phyloP scores from a whole-genome alignment of 1,140 invertebrate species.

The Macrobrachium nipponense region DNA sequence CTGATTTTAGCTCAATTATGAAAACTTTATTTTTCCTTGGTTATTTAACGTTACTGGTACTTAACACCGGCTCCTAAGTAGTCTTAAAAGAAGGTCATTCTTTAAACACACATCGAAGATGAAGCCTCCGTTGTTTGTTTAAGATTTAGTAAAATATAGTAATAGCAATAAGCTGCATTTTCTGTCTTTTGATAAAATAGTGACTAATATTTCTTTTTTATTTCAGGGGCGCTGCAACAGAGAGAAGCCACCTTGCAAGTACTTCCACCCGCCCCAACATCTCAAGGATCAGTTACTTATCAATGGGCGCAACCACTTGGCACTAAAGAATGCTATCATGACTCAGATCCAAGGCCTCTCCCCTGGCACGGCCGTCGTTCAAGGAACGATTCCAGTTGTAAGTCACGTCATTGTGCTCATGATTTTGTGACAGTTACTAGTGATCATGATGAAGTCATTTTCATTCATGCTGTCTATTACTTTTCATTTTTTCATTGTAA shows the following conservation, averaged over 20 bases:
- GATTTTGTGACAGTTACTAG: too few relatives aligned
- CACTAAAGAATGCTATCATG: slow-evolving; percentile 95
- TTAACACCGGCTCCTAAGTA: too few relatives aligned
- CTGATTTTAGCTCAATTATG: too few relatives aligned
- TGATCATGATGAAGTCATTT: too few relatives aligned
- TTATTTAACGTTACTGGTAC: too few relatives aligned
- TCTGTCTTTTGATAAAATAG: not conserved
- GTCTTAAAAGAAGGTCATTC: too few relatives aligned
- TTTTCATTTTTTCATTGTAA: too few relatives aligned
- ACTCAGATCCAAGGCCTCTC: slow-evolving; percentile 81
- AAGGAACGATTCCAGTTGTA: slow-evolving; percentile 62
- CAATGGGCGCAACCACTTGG: slow-evolving; percentile 99
- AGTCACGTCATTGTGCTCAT: slow-evolving; percentile 41
- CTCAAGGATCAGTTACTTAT: slow-evolving; percentile 99
- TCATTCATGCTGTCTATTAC: too few relatives aligned
- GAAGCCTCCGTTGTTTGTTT: too few relatives aligned
- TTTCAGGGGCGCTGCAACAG: slow-evolving; percentile 98
- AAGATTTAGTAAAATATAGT: too few relatives aligned
- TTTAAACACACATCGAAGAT: too few relatives aligned
- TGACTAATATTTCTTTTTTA: slow-evolving; percentile 67
- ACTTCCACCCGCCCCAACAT: slow-evolving; percentile 99
- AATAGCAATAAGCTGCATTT: not conserved
- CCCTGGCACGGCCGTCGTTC: slow-evolving; percentile 53
- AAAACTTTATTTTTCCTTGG: too few relatives aligned
- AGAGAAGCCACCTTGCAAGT: slow-evolving; percentile 99